phyloP scores from a whole-genome alignment of 1,140 invertebrate species.

The Drosophila sp. region DNA sequence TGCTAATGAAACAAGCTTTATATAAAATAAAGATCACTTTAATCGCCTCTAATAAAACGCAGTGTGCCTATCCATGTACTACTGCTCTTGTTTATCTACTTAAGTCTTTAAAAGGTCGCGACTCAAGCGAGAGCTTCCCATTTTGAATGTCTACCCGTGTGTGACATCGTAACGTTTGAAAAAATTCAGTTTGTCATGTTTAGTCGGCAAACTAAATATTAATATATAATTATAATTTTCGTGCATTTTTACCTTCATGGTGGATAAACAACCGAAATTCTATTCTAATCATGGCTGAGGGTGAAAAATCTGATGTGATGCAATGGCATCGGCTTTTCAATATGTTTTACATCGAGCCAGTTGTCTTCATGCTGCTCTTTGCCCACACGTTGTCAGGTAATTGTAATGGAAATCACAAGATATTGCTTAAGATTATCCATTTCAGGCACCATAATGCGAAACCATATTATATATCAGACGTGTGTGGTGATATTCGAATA shows the following conservation, averaged over 20 bases:
- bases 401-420: no score
- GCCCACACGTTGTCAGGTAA: conserved; percentile 71
- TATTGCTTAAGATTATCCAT: background rate
- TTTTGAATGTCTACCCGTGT: conserved; percentile 29
- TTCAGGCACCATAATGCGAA: conserved; percentile 84
- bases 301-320: conserved; percentile 18
- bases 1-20: no score
- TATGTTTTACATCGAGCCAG: conserved; percentile 78
- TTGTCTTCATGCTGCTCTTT: conserved; percentile 71
- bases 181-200: conserved; percentile 20
- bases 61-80: background rate
- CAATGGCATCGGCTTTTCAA: conserved; percentile 69
- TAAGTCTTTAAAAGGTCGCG: conserved; percentile 5
- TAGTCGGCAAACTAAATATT: conserved; percentile 7
- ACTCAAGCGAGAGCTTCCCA: conserved; percentile 19
- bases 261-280: background rate
- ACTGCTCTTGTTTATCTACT: background rate
- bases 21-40: background rate
- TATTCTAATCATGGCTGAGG: conserved; percentile 53
- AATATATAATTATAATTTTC: background rate
- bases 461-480: conserved; percentile 84
- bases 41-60: background rate
- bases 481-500: conserved; percentile 83
- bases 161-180: conserved; percentile 21
- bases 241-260: background rate